phyloP scores from a whole-genome alignment of 1,140 invertebrate genomes.

The Diploscapter pachys region DNA sequence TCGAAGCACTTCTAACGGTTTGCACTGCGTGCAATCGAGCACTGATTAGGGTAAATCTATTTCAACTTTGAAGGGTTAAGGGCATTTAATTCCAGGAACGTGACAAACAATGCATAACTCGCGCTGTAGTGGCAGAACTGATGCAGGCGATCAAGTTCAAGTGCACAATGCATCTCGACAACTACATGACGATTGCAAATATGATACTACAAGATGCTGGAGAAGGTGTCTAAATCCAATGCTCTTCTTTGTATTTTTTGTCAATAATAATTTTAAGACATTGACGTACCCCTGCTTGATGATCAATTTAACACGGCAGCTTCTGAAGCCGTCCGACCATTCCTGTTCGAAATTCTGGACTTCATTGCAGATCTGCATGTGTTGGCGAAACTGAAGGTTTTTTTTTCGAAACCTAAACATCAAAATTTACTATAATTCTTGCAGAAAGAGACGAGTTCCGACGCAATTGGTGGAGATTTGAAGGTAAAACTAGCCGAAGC shows the following conservation, averaged over 20 bases:
- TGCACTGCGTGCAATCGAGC: conserved; percentile 82
- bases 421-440: too few species aligned
- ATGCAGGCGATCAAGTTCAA: conserved; percentile 93
- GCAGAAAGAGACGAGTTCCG: conserved; percentile 59
- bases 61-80: too few species aligned
- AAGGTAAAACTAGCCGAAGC: conserved; percentile 69
- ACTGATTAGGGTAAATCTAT: conserved; percentile 67
- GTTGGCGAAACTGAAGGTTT: conserved; percentile 81
- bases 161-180: conserved; percentile 83
- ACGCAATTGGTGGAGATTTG: conserved; percentile 86
- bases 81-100: conserved; percentile 66
- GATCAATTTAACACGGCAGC: conserved; percentile 72
- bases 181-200: conserved; percentile 84
- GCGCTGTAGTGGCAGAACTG: conserved; percentile 85
- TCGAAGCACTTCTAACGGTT: conserved; percentile 79
- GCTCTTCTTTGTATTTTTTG: not conserved
- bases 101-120: conserved; percentile 83
- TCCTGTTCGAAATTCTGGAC: conserved; percentile 87
- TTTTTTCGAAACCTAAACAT: too few species aligned
- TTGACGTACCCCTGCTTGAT: conserved; percentile 24
- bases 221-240: conserved; percentile 63
- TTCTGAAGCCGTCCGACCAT: conserved; percentile 84
- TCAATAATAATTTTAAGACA: conserved; percentile 14
- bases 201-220: conserved; percentile 66
- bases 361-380: conserved; percentile 94